Percentiles rank a stretch among this genome's conserved stretches.
Evolutionary conservation across 2,888 invertebrate species (phyloP).

Genomic region (Rhagonycha fulva): DNA sequence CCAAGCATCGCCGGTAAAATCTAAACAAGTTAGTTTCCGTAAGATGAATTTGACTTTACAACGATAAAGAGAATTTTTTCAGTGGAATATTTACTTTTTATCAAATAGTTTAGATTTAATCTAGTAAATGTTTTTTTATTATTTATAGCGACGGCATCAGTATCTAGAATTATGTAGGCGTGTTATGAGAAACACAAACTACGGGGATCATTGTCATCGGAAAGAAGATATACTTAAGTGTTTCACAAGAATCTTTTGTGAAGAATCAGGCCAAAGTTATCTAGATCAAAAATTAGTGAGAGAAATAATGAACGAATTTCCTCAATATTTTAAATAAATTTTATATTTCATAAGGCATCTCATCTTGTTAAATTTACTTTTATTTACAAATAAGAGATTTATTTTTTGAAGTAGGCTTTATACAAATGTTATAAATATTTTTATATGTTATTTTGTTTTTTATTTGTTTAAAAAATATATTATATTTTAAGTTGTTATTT

Average conservation of each 20-base stretch:
- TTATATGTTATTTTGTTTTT: constrained; percentile 1
- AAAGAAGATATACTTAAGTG: constrained; percentile 82
- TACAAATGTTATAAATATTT: constrained; percentile 12
- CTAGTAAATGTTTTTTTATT: not conserved
- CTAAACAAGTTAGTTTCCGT: too few species aligned
- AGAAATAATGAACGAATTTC: constrained; percentile 84
- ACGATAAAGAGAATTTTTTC: too few species aligned
- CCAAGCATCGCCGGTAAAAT: too few species aligned
- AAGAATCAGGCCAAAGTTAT: constrained; percentile 75
- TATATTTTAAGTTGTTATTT: not conserved
- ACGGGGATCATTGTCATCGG: constrained; percentile 78
- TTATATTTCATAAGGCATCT: not conserved
- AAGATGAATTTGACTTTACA: too few species aligned
- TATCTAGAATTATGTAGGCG: constrained; percentile 81
- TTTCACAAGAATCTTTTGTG: constrained; percentile 85
- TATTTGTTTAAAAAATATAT: not conserved
- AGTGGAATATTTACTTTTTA: not conserved
- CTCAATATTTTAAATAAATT: constrained; percentile 68
- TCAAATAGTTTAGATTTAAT: not conserved
- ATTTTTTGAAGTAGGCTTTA: not conserved
- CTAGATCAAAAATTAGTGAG: constrained; percentile 78
- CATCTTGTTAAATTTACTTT: not conserved
- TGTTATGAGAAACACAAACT: constrained; percentile 80
- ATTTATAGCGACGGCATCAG: constrained; percentile 69
- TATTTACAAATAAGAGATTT: not conserved